These are phyloP conservation scores for Carettochelys insculpta DNA, from an alignment of 2,113 vertebrate species.

Conservation along the genomic window DNA sequence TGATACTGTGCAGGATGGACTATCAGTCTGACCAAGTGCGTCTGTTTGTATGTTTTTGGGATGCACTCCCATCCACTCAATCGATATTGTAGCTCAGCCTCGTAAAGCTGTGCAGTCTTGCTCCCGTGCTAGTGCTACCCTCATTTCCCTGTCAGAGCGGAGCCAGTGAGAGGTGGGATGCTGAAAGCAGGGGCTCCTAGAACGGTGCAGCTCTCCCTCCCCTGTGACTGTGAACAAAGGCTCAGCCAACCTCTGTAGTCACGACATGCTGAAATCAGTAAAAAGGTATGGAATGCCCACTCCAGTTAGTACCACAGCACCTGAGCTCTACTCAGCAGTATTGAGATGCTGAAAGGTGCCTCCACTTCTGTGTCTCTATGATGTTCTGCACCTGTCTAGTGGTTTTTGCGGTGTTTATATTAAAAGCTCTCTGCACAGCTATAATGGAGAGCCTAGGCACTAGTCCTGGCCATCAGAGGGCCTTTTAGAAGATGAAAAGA, in stretches of 20 bases:
- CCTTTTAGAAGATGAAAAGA: neutral
- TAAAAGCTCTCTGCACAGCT: neutral
- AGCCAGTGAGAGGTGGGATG: neutral
- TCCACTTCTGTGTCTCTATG: neutral
- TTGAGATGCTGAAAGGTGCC: constrained; percentile 10
- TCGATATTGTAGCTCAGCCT: neutral
- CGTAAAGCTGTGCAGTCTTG: neutral
- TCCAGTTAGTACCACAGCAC: neutral
- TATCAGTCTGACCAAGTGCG: neutral
- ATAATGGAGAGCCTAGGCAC: neutral
- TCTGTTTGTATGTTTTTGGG: neutral
- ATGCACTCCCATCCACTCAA: neutral
- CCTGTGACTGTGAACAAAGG: neutral
- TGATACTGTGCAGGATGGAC: neutral
- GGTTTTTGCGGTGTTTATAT: neutral
- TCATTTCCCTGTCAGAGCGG: neutral
- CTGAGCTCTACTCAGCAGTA: neutral
- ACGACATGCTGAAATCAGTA: neutral
- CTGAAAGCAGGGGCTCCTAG: neutral
- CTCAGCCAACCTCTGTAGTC: neutral
- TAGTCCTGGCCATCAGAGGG: neutral
- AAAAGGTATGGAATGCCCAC: neutral
- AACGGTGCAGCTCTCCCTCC: neutral
- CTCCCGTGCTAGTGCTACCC: neutral
- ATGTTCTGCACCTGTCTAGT: neutral